Evolutionary conservation across 1,140 invertebrate genomes (phyloP), one percentile per base, ranked within the genome.

Genomic region (Panonychus citri): DNA sequence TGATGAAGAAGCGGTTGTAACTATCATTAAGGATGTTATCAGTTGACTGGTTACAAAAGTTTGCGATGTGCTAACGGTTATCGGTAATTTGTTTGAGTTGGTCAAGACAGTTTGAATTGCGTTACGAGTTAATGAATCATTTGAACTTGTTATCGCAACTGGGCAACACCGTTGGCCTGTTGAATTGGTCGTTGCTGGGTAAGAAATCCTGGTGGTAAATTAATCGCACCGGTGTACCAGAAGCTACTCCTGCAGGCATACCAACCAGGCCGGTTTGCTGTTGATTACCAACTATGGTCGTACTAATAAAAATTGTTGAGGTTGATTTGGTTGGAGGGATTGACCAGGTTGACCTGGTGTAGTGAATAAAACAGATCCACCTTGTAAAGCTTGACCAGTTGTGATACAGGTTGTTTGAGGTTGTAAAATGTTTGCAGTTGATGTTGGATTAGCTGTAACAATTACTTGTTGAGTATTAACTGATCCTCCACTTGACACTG

Each of bases 301-400:
- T 50, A 60, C 59, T 17, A 60, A 39, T 19, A 60, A 55, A 21
- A 57, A 59, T 30, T 60, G 59, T 46, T 60, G 59, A 5, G 49
- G n/a, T 51, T 57, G 59, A 26, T 30, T 13, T 43, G 52, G n/a
- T n/a, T n/a, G n/a, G n/a, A n/a, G n/a, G n/a, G n/a, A n/a, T n/a
- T n/a, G n/a, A n/a, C n/a, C n/a, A n/a, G n/a, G n/a, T n/a, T n/a
- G n/a, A n/a, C n/a, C n/a, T n/a, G n/a, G n/a, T n/a, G n/a, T n/a
- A n/a, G n/a, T n/a, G 43, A 46, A 24, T 19, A 34, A 34, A 5
- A 34, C 30, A 34, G 30, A 34, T 12, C 30, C 30, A 34, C 5
- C 12, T 12, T 34, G 30, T 34, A 34, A 34, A 34, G 30, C 30
- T 34, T 34, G 30, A 34, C 30, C 30, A 34, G 30, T 34, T 34